phyloP scores from a whole-genome alignment of 2,797 vertebrate genomes.

The Cyprinella venusta region DNA sequence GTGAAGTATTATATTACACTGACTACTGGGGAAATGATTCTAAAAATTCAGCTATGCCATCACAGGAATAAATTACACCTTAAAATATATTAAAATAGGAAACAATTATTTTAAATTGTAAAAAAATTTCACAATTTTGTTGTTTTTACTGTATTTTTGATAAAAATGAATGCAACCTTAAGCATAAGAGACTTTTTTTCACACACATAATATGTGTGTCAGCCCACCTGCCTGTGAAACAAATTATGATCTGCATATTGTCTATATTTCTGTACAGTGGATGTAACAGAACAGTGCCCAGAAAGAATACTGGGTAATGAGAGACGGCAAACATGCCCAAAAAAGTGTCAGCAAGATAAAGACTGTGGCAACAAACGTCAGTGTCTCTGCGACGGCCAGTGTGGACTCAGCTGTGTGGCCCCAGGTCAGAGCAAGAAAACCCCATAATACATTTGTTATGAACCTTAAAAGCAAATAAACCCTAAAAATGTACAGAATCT shows the following conservation, averaged over 20 bases:
- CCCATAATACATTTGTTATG: conserved; percentile 4
- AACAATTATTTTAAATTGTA: not conserved
- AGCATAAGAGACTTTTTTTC: not conserved
- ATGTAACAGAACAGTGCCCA: conserved; percentile 70
- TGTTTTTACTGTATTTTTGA: not conserved
- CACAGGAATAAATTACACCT: not conserved
- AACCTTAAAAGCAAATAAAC: not conserved
- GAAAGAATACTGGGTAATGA: conserved; percentile 77
- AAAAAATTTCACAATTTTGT: not conserved
- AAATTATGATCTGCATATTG: not conserved
- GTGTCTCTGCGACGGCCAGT: conserved; percentile 84
- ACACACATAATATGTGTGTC: not conserved
- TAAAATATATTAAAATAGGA: not conserved
- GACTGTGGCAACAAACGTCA: conserved; percentile 79
- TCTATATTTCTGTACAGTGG: conserved; percentile 22
- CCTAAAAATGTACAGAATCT: not conserved
- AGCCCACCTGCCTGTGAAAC: not conserved
- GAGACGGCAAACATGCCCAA: conserved; percentile 76
- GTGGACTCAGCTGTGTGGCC: conserved; percentile 85
- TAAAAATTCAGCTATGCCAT: not conserved
- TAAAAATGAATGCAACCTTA: not conserved
- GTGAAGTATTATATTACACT: not conserved
- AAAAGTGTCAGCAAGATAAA: conserved; percentile 74
- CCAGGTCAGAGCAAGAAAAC: conserved; percentile 71
- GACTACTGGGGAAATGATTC: not conserved